phyloP scores from a whole-genome alignment of 2,888 invertebrate species.

The Ariolimax columbianus region DNA sequence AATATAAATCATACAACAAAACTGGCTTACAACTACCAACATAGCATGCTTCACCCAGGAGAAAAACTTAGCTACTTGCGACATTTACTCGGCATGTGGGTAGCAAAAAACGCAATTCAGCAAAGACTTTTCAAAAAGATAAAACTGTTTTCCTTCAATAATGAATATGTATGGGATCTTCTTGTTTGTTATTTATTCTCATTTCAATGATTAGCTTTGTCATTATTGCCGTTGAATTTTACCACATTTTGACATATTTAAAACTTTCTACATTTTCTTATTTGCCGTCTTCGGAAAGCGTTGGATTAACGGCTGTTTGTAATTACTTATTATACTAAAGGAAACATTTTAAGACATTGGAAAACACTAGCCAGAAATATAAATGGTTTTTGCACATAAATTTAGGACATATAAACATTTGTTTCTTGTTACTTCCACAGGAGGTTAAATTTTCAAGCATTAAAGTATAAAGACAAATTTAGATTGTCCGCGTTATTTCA shows the following conservation, averaged over 20 bases:
- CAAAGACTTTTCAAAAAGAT: too few relatives aligned
- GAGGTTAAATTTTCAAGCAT: constrained; percentile 29
- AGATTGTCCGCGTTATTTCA: not conserved
- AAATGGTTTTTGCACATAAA: constrained; percentile 40
- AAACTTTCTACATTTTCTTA: constrained; percentile 3
- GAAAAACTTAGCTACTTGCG: too few relatives aligned
- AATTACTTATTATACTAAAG: constrained; percentile 17
- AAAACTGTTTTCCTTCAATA: too few relatives aligned
- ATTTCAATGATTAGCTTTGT: not conserved
- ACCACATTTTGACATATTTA: constrained; percentile 27
- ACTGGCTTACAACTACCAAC: too few relatives aligned
- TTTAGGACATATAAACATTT: constrained; percentile 13
- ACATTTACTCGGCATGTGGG: too few relatives aligned
- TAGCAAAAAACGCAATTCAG: too few relatives aligned
- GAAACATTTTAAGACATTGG: not conserved
- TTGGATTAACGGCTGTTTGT: not conserved
- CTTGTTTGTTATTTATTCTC: not conserved
- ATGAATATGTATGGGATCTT: too few relatives aligned
- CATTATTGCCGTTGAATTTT: constrained; percentile 1
- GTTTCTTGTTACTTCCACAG: constrained; percentile 36
- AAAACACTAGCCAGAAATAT: constrained; percentile 5
- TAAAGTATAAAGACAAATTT: not conserved
- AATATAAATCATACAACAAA: too few relatives aligned
- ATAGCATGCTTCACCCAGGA: too few relatives aligned
- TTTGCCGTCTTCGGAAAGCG: constrained; percentile 7